phyloP scores from a whole-genome alignment of 2,888 invertebrate species.

The Bhutanitis thaidina region DNA sequence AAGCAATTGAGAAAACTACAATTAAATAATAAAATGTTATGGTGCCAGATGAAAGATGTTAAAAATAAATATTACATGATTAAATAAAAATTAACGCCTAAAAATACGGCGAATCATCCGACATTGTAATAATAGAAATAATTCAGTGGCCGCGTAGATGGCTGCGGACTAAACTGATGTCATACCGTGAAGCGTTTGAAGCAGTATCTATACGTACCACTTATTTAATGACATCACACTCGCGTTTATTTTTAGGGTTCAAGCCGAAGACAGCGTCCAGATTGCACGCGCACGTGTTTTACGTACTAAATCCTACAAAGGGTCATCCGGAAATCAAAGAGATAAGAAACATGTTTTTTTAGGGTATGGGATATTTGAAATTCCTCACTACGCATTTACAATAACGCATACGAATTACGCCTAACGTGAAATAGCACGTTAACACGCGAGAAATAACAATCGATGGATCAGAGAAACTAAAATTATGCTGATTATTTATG shows the following conservation, averaged over 20 bases:
- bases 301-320: constrained; percentile 9
- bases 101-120: constrained; percentile 26
- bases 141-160: constrained; percentile 54
- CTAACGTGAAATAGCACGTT: constrained; percentile 52
- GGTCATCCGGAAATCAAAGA: background rate
- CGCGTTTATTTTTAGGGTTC: constrained; percentile 62
- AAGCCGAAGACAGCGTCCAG: constrained; percentile 16
- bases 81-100: background rate
- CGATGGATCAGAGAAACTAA: too few relatives aligned
- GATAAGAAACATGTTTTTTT: background rate
- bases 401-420: constrained; percentile 43
- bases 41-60: too few relatives aligned
- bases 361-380: too few relatives aligned
- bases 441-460: constrained; percentile 40
- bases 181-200: constrained; percentile 62
- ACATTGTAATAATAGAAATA: constrained; percentile 50
- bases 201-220: constrained; percentile 59
- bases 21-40: too few relatives aligned
- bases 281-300: constrained; percentile 38
- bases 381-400: background rate
- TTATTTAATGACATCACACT: constrained; percentile 71
- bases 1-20: too few relatives aligned
- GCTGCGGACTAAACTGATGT: constrained; percentile 63
- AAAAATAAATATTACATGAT: background rate
- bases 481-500: too few relatives aligned